phyloP scores from a whole-genome alignment of 2,797 vertebrate species.

The Catharus ustulatus region DNA sequence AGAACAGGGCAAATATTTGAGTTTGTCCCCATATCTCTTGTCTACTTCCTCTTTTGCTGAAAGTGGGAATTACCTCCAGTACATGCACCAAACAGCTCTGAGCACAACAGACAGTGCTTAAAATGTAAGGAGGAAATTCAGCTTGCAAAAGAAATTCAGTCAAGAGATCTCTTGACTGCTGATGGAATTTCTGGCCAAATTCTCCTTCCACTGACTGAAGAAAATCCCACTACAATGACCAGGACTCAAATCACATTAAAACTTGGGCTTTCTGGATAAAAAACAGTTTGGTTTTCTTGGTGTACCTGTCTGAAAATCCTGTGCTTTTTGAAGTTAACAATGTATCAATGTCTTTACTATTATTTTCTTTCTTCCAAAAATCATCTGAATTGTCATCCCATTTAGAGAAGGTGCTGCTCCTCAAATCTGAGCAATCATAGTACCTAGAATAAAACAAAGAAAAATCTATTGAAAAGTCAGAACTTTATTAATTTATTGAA shows the following conservation, averaged over 20 bases:
- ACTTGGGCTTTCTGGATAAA: neutral
- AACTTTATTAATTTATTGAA: neutral
- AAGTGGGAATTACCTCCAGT: neutral
- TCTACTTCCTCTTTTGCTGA: neutral
- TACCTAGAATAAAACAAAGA: constrained; percentile 67
- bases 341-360: constrained; percentile 78
- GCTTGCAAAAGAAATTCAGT: neutral
- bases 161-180: neutral
- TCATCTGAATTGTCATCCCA: constrained; percentile 83
- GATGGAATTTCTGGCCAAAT: neutral
- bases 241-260: neutral
- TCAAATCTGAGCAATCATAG: constrained; percentile 78
- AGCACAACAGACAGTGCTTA: neutral
- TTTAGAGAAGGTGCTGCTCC: constrained; percentile 78
- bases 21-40: neutral
- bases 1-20: neutral
- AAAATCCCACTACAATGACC: neutral
- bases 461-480: neutral
- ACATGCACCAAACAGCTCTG: neutral
- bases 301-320: constrained; percentile 82
- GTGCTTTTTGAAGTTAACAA: constrained; percentile 75
- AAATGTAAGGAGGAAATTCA: neutral
- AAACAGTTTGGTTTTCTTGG: neutral
- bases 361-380: constrained; percentile 85
- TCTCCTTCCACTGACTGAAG: neutral